Base-by-base conservation (phyloP, 2,797 vertebrate species). In the Eutrigla gurnardus region DNA sequence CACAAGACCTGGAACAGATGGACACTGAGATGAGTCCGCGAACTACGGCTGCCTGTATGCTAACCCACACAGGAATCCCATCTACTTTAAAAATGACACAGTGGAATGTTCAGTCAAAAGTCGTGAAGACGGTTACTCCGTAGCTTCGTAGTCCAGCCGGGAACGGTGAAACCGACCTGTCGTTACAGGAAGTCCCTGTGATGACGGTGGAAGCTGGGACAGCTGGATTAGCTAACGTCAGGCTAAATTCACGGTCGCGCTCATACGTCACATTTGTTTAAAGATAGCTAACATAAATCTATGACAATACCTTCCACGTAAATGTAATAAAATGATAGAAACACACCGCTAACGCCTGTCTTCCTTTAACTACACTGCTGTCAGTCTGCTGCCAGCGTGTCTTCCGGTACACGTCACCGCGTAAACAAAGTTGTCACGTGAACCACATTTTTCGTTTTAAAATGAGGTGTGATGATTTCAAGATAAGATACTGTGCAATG, bases 321-420 rank as follows among this genome's bases (percentile, higher is more conserved):
- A 15, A 4, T 15, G 12, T 14, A 33, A 55, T 35, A 9, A 67
- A 42, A 0, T 2, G 5, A 6, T 3, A 57, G 0, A n/a, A 42
- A 59, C 3, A 43, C 12, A 7, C 43, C 6, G 39, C 47, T 64
- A 60, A 55, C n/a, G 7, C 2, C 6, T 45, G 43, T 73, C 32
- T 49, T 1, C 25, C 25, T 36, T 36, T 7, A 33, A 8, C 40
- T 15, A 7, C 3, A 1, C 33, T 7, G 62, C 53, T 57, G 39
- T 50, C 54, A 40, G 54, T n/a, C 6, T 49, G 45, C 7, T 65
- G 39, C 13, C 25, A 71, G 10, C 18, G 42, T 8, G 13, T 3
- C 65, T 82, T 90, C 89, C 83, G 77, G 88, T 73, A 88, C 86
- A 91, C 89, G 90, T 92, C 91, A 91, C 82, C 75, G n/a, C 83